Evolutionary conservation across 2,797 vertebrate genomes (phyloP), one percentile per base, ranked within the genome.

Genomic region (Nyctalus aviator): DNA sequence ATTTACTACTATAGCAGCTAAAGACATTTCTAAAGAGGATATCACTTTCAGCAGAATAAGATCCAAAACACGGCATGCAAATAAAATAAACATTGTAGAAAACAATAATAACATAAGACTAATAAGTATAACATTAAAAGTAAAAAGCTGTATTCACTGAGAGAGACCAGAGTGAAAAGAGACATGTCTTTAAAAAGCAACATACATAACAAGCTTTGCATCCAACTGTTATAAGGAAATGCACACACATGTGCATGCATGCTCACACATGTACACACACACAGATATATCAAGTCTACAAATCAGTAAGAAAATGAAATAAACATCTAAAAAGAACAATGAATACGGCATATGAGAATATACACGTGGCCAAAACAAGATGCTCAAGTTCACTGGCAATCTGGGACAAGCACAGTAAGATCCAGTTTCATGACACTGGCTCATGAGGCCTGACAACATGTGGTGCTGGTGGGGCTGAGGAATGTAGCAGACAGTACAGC

Each of bases 1-100:
- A 12, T 1, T n/a, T 3, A 32, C 6, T 2, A 1, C 25, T 3
- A 2, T 2, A 15, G 18, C 10, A 17, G 9, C 59, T 32, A 27
- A 8, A 9, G 48, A 71, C 12, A n/a, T 53, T 12, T 27, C 17
- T 25, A 10, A 27, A 71, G 27, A 71, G 21, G 35, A 8, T 21
- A 1, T 10, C 18, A 18, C 48, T 62, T 25, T 41, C 50, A 11
- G 23, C n/a, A 44, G 59, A 32, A 35, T 35, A 21, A 46, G 37
- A 48, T 21, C 21, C 5, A 15, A 14, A 6, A 46, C 37, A 44
- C 5, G 4, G 32, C 0, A 15, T 21, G 21, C 23, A n/a, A 25
- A 50, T 20, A 44, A 79, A 44, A 64, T 8, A 35, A 41, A 50
- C 30, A 32, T 35, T 15, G 3, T 4, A 37, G 62, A 44, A 32